Conservation (phyloP, 2,113 vertebrate species). For the Sclerurus mexicanus region DNA sequence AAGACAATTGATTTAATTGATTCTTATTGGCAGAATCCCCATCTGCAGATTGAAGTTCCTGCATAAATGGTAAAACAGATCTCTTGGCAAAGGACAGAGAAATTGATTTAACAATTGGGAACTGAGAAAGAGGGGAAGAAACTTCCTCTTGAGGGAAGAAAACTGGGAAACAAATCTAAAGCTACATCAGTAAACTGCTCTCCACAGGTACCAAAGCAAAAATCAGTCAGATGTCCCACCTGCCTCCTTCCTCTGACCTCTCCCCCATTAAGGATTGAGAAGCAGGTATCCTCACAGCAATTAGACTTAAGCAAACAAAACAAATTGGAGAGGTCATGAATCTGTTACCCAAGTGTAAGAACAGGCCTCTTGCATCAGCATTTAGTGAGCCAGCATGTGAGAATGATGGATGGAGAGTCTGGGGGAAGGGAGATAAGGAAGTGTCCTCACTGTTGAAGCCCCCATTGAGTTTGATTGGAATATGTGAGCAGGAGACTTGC, state of each 20-base stretch:
- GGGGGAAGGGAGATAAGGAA: slow-evolving; percentile 54
- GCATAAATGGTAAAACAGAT: slow-evolving; percentile 47
- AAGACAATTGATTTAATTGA: slow-evolving; percentile 28
- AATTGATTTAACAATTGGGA: slow-evolving; percentile 43
- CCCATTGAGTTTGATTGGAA: slow-evolving; percentile 45
- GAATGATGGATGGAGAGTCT: slow-evolving; percentile 43
- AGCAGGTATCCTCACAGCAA: slow-evolving; percentile 15
- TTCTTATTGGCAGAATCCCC: slow-evolving; percentile 19
- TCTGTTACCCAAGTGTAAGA: slow-evolving; percentile 32
- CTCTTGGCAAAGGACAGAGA: slow-evolving; percentile 21
- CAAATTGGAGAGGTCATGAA: slow-evolving; percentile 34
- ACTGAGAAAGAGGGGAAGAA: neutral
- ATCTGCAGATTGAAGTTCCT: slow-evolving; percentile 1
- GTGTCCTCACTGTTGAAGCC: slow-evolving; percentile 37
- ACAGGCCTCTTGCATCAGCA: slow-evolving; percentile 24
- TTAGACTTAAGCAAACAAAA: slow-evolving; percentile 40
- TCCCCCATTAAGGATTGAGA: neutral
- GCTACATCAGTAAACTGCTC: neutral
- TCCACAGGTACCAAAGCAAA: slow-evolving; percentile 14
- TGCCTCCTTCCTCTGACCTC: slow-evolving; percentile 7
- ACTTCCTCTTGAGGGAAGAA: slow-evolving; percentile 31
- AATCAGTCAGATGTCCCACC: neutral
- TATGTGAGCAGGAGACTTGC: slow-evolving; percentile 39
- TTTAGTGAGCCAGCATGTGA: slow-evolving; percentile 35
- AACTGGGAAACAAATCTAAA: slow-evolving; percentile 47